Evolutionary conservation across 2,888 invertebrate species (phyloP), one percentile per base, ranked within the genome.

Genomic region (Drosophila silvestris): DNA sequence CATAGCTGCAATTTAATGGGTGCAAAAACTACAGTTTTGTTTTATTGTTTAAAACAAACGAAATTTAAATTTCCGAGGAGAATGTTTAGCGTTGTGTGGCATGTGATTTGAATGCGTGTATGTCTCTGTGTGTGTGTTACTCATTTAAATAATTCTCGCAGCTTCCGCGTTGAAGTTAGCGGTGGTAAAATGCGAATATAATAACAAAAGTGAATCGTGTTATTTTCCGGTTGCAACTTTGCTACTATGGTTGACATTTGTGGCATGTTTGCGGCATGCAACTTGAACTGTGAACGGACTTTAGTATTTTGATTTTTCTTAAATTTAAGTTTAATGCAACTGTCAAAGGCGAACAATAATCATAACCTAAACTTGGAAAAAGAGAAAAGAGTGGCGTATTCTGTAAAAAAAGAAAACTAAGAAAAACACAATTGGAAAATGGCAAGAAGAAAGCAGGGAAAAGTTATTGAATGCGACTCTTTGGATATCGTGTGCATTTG

Each of bases 381-480:
- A 57, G 16, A 32, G 62, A 50, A 41, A 62, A 58, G 50, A 47
- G 37, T 63, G 53, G 35, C 51, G 65, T 71, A 71, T 69, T 63
- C 52, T 65, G 58, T 0, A 32, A 19, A 52, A 47, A 47, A 59
- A 30, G 26, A 41, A 53, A 71, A 50, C 5, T 56, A 28, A 30
- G 56, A 70, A 74, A 41, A 53, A 32, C 32, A 12, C 14, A 44
- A 19, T 39, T 33, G 22, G 22, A n/a, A 68, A 60, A 61, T 28
- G 37, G 22, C 7, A 68, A 58, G 57, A 52, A 66, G 37, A 39
- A 63, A 32, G 30, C 53, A 39, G 62, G 47, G 28, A 60, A 77
- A 82, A 87, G 75, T 87, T 82, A 85, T 85, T 82, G 85, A 84
- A 84, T 70, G 72, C 72, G 53, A 72, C 74, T 65, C 22, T 41